These are phyloP conservation scores for Cryptocheilus praepositus DNA, from an alignment of 2,888 invertebrate genomes.

Conservation along the genomic window DNA sequence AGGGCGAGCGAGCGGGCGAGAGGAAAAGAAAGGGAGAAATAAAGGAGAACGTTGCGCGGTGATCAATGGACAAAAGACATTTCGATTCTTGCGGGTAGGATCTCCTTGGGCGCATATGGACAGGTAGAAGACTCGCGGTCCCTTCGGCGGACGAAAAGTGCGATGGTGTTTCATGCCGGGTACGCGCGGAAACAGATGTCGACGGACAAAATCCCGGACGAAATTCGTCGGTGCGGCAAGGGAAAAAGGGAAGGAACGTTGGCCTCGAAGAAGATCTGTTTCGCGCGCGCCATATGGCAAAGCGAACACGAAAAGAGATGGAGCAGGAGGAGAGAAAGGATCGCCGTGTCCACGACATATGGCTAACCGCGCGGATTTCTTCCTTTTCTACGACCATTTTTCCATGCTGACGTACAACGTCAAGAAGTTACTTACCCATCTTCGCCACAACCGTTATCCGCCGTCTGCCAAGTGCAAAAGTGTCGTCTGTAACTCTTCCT, in stretches of 20 bases:
- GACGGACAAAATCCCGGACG: slow-evolving; percentile 52
- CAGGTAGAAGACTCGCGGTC: slow-evolving; percentile 37
- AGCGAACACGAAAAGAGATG: slow-evolving; percentile 45
- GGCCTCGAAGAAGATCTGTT: slow-evolving; percentile 51
- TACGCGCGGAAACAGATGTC: slow-evolving; percentile 62
- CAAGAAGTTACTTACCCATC: not conserved
- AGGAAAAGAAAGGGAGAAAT: not conserved
- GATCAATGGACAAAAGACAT: slow-evolving; percentile 46
- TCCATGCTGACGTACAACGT: not conserved
- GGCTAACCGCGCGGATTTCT: slow-evolving; percentile 28
- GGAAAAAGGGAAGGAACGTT: slow-evolving; percentile 8
- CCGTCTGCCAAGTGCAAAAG: no score
- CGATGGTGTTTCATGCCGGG: not conserved
- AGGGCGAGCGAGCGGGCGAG: no score
- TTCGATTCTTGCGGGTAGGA: slow-evolving; percentile 38
- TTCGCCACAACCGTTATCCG: not conserved
- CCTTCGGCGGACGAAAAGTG: not conserved
- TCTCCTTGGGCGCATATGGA: slow-evolving; percentile 43
- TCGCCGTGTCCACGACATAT: slow-evolving; percentile 47
- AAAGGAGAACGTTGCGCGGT: not conserved
- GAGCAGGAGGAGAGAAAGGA: slow-evolving; percentile 38
- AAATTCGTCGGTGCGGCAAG: slow-evolving; percentile 40
- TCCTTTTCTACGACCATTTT: not conserved
- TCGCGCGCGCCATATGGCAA: slow-evolving; percentile 63
- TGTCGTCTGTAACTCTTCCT: no score